Base-by-base conservation (phyloP, 2,888 invertebrate genomes). In the Elgonia sp. region DNA sequence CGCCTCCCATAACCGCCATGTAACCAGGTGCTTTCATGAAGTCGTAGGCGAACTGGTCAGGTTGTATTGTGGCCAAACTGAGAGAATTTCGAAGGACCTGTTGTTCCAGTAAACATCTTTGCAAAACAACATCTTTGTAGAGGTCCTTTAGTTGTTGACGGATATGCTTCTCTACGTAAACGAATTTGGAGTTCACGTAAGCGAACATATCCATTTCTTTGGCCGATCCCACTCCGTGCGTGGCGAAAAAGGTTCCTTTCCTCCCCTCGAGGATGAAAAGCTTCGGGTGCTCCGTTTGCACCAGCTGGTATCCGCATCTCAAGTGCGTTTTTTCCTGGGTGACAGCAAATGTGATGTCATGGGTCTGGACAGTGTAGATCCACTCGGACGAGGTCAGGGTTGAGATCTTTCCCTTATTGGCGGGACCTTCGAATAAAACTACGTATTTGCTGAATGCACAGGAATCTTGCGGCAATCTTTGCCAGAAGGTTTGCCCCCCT, bases 1-100 rank as follows among this genome's bases (percentile, higher is more conserved):
- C 92, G 20, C 92, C 92, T 29, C 87, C 84, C 0, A 90, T 83
- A n/a, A 88, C 21, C 0, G 91, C 91, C 70, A 92, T 90, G 53
- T 90, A 90, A 0, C 92, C 92, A 6, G 62, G n/a, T n/a, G n/a
- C n/a, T n/a, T n/a, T n/a, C n/a, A n/a, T n/a, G n/a, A n/a, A n/a
- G n/a, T n/a, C n/a, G n/a, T n/a, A n/a, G n/a, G n/a, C n/a, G n/a
- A n/a, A n/a, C n/a, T n/a, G n/a, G n/a, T 62, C 62, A 29, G 62
- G 62, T 2, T 89, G 88, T 76, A 88, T 50, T 0, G 90, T 90
- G 0, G 91, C 91, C 29, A 92, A 57, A 0, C 89, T 40, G 18
- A 92, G 84, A 8, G 92, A 70, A 46, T 90, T 92, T 50, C 86
- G 89, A 8, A 92, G 10, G 1, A 92, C 90, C 70, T 92, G 90